Percentiles rank a stretch among this genome's conserved stretches.
phyloP scores from a whole-genome alignment of 2,888 invertebrate genomes.

The Phasia obesa region DNA sequence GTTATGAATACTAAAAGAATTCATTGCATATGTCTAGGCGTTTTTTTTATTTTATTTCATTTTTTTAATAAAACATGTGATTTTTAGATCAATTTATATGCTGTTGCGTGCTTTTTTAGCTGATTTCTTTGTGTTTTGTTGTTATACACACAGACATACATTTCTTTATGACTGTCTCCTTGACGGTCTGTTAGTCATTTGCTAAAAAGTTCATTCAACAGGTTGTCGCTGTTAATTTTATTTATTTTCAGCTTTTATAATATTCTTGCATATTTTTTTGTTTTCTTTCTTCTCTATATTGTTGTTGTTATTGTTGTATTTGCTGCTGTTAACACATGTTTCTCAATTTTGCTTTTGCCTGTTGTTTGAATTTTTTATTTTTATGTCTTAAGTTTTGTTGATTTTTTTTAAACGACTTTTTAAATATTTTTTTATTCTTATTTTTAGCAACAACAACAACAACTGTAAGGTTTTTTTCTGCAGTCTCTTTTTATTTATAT shows the following conservation, averaged over 20 bases:
- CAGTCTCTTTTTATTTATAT: constrained; percentile 16
- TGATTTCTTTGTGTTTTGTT: constrained; percentile 47
- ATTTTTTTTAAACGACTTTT: constrained; percentile 42
- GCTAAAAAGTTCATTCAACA: constrained; percentile 67
- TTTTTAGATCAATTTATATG: constrained; percentile 55
- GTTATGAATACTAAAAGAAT: constrained; percentile 34
- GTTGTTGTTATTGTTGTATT: constrained; percentile 12
- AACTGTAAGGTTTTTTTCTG: constrained; percentile 5
- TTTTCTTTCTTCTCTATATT: constrained; percentile 34
- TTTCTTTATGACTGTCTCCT: constrained; percentile 50
- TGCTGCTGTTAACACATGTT: constrained; percentile 61
- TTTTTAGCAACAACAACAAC: constrained; percentile 39
- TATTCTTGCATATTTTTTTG: constrained; percentile 70
- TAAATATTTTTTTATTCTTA: constrained; percentile 28
- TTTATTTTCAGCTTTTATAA: constrained; percentile 64
- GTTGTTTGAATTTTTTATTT: constrained; percentile 37
- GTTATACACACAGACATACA: neutral
- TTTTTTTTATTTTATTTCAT: too few relatives aligned
- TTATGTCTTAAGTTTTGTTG: constrained; percentile 55
- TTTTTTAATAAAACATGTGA: constrained; percentile 58
- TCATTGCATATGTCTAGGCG: constrained; percentile 56
- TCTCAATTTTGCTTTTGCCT: constrained; percentile 47
- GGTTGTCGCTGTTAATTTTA: constrained; percentile 66
- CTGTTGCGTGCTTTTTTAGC: constrained; percentile 59
- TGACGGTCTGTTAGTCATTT: constrained; percentile 55